phyloP scores from a whole-genome alignment of 2,113 vertebrate genomes.

The Microtus montanus region DNA sequence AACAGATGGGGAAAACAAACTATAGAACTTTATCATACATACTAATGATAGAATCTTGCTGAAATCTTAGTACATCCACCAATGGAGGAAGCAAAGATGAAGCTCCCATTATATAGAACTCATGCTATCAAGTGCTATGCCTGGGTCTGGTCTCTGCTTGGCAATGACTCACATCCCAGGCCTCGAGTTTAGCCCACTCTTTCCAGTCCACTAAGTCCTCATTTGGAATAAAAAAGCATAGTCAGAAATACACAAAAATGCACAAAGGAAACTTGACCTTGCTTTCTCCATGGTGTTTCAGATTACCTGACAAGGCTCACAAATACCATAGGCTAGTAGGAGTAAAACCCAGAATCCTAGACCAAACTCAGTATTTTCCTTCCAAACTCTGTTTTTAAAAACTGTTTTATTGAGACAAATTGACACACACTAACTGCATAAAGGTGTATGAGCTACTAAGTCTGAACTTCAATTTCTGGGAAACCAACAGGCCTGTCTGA shows the following conservation, averaged over 20 bases:
- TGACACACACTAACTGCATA: not conserved
- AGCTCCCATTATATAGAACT: not conserved
- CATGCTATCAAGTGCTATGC: not conserved
- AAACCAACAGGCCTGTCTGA: not conserved
- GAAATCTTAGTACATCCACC: not conserved
- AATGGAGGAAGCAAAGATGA: not conserved
- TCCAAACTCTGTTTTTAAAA: not conserved
- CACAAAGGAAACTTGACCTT: not conserved
- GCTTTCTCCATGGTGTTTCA: slow-evolving; percentile 17
- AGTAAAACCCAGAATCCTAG: not conserved
- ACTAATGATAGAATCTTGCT: not conserved
- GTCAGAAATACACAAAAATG: not conserved
- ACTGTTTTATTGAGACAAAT: not conserved
- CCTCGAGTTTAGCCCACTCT: not conserved
- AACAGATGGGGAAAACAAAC: not conserved
- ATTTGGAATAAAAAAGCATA: slow-evolving; percentile 6
- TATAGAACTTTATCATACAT: not conserved
- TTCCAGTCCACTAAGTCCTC: slow-evolving; percentile 6
- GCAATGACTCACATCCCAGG: not conserved
- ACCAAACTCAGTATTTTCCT: not conserved
- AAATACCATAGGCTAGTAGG: not conserved
- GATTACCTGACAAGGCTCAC: not conserved
- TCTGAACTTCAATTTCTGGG: slow-evolving; percentile 19
- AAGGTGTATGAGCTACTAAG: not conserved
- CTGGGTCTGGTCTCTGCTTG: not conserved